Percentiles rank a stretch among this genome's conserved stretches.
Conservation (phyloP, 2,888 invertebrate genomes). For the Antheraea assamensis region DNA sequence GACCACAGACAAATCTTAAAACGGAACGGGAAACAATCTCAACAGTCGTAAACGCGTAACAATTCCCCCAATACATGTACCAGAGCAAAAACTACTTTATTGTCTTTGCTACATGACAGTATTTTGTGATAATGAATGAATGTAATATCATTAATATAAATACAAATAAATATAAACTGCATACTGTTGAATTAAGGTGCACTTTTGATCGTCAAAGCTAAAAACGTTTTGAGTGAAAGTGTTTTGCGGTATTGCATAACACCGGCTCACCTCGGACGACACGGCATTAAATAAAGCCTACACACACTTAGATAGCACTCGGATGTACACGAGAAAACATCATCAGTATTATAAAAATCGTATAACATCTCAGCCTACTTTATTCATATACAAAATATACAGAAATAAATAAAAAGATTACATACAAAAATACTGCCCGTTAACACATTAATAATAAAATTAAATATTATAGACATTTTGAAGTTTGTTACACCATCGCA, state of each 20-base stretch:
- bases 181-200: conserved; percentile 35
- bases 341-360: background rate
- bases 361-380: too few species aligned
- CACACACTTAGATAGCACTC: conserved; percentile 36
- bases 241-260: conserved; percentile 64
- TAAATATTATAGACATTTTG: too few species aligned
- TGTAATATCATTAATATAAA: background rate
- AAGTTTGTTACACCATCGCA: too few species aligned
- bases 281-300: conserved; percentile 37
- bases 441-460: too few species aligned
- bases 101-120: conserved; percentile 4
- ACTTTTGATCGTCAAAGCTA: conserved; percentile 38
- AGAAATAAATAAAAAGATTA: too few species aligned
- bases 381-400: too few species aligned
- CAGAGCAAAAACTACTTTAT: conserved; percentile 19
- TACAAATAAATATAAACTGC: conserved; percentile 22
- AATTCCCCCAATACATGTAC: background rate
- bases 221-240: conserved; percentile 67
- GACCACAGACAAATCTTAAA: conserved; percentile 1
- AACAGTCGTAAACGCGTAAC: background rate
- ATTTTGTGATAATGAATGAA: conserved; percentile 11
- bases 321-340: background rate
- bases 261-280: conserved; percentile 59
- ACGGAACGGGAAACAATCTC: background rate
- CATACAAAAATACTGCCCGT: too few species aligned